Percentiles rank a stretch among this genome's conserved stretches.
Conservation (phyloP, 2,797 vertebrate genomes). For the Craterocephalus amniculus region DNA sequence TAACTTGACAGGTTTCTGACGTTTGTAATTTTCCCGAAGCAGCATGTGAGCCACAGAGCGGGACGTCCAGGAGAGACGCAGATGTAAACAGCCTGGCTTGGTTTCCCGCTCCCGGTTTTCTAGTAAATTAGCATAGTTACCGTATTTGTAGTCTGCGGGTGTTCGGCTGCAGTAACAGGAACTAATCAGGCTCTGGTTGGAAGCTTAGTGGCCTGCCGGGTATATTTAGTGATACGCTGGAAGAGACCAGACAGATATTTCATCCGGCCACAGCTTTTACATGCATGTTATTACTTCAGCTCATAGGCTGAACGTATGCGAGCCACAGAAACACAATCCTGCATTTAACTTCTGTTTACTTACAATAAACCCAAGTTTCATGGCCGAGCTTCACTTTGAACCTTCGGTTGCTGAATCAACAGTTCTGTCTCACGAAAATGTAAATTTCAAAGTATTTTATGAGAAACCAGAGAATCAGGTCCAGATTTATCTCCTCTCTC, state of each 20-base stretch:
- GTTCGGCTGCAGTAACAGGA: constrained; percentile 1
- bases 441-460: constrained; percentile 2
- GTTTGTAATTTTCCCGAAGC: constrained; percentile 6
- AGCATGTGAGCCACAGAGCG: not conserved
- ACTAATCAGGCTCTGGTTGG: constrained; percentile 17
- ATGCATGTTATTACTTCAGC: not conserved
- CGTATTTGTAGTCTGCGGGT: constrained; percentile 7
- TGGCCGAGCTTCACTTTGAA: too few relatives aligned
- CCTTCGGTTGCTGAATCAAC: too few relatives aligned
- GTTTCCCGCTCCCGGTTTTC: constrained; percentile 6
- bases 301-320: not conserved
- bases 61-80: not conserved
- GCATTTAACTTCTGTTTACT: too few relatives aligned
- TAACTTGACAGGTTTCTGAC: not conserved
- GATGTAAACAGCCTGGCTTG: constrained; percentile 29
- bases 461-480: not conserved
- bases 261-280: not conserved
- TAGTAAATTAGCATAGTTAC: constrained; percentile 2
- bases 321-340: not conserved
- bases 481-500: constrained; percentile 1
- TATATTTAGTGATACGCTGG: constrained; percentile 7
- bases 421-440: too few relatives aligned
- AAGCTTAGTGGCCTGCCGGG: not conserved
- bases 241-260: constrained; percentile 3
- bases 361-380: too few relatives aligned